Conservation (phyloP, 2,113 vertebrate species). For the Rhipidura dahli region DNA sequence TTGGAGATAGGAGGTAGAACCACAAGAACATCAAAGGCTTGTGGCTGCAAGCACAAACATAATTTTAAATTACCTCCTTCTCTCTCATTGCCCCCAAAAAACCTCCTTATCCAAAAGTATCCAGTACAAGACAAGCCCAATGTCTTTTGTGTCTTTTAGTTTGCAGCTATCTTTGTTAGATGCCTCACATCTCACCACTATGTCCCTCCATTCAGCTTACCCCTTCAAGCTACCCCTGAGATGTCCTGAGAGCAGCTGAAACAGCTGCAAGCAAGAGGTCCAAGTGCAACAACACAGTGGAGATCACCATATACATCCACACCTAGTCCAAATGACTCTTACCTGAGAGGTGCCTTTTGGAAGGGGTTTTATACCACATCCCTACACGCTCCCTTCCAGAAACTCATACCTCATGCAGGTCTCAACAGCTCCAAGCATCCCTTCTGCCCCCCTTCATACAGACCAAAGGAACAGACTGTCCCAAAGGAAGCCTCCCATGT, state of each 20-base stretch:
- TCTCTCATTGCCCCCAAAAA: background rate
- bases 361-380: background rate
- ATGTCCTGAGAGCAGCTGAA: background rate
- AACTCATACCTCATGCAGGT: background rate
- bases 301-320: background rate
- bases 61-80: background rate
- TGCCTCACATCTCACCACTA: background rate
- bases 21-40: background rate
- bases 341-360: background rate
- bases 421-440: background rate
- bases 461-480: background rate
- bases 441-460: background rate
- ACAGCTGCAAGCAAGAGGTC: background rate
- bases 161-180: background rate
- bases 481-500: background rate
- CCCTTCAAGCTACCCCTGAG: background rate
- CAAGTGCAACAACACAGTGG: background rate
- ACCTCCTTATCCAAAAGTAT: background rate
- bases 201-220: background rate
- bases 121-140: background rate
- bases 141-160: background rate
- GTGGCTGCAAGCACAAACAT: background rate
- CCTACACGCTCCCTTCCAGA: rapidly evolving
- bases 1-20: background rate
- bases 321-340: background rate